phyloP scores from a whole-genome alignment of 2,888 invertebrate species.

The Synanthedon vespiformis region DNA sequence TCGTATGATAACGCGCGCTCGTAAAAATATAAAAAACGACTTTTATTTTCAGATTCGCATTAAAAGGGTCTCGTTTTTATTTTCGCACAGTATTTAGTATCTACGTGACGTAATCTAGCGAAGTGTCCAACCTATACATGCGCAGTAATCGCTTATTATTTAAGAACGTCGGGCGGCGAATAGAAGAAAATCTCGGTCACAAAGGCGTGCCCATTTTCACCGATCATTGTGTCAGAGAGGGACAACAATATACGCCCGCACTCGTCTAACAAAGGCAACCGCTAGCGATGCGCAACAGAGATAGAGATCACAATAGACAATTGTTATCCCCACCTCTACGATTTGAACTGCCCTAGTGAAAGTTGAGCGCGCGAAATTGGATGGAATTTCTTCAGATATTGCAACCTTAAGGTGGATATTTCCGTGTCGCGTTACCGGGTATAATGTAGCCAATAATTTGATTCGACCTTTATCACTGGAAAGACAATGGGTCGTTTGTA shows the following conservation, averaged over 20 bases:
- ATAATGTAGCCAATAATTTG: slow-evolving; percentile 54
- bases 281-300: slow-evolving; percentile 49
- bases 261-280: slow-evolving; percentile 42
- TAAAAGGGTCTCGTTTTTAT: background rate
- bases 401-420: slow-evolving; percentile 2
- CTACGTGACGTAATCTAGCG: background rate
- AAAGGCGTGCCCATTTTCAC: slow-evolving; percentile 38
- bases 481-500: slow-evolving; percentile 49
- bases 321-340: slow-evolving; percentile 61
- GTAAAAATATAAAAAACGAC: slow-evolving; percentile 8
- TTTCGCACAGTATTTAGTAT: background rate
- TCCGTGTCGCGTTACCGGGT: slow-evolving; percentile 2
- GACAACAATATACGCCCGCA: slow-evolving; percentile 25
- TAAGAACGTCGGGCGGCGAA: slow-evolving; percentile 4
- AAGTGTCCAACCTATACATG: slow-evolving; percentile 22
- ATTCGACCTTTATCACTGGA: slow-evolving; percentile 56
- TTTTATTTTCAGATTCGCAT: slow-evolving; percentile 1
- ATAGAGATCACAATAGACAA: slow-evolving; percentile 68
- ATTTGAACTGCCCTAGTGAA: slow-evolving; percentile 40
- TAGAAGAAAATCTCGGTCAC: slow-evolving; percentile 8
- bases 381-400: slow-evolving; percentile 8
- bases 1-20: slow-evolving; percentile 2
- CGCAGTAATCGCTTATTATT: slow-evolving; percentile 25
- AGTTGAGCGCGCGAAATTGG: slow-evolving; percentile 24
- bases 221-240: slow-evolving; percentile 41